Percentiles rank a stretch among this genome's conserved stretches.
Conservation (phyloP, 1,140 invertebrate genomes). For the Drosophila rufa region DNA sequence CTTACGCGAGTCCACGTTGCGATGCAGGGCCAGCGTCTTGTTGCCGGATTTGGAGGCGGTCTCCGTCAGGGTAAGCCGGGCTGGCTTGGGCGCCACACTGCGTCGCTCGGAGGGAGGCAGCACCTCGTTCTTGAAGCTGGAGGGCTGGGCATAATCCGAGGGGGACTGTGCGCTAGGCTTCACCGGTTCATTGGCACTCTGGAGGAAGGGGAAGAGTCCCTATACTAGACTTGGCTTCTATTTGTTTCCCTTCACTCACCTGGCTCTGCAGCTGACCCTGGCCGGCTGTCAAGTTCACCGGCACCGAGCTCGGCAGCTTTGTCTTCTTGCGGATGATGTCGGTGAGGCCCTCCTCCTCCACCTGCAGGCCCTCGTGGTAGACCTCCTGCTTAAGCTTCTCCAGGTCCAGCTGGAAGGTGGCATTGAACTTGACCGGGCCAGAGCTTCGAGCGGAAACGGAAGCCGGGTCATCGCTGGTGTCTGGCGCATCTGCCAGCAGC, state of each 20-base stretch:
- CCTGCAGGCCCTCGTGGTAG: constrained; percentile 91
- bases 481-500: constrained; percentile 65
- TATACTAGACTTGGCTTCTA: background rate
- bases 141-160: constrained; percentile 56
- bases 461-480: background rate
- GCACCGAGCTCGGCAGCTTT: constrained; percentile 86
- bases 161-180: constrained; percentile 52
- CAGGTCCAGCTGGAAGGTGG: constrained; percentile 89
- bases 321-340: constrained; percentile 89
- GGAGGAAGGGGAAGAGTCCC: background rate
- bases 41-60: constrained; percentile 32
- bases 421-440: constrained; percentile 86
- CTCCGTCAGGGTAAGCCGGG: constrained; percentile 17
- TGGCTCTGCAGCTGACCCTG: constrained; percentile 70
- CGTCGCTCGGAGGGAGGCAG: constrained; percentile 30
- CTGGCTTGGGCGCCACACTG: constrained; percentile 7
- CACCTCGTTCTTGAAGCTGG: constrained; percentile 78
- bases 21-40: constrained; percentile 64
- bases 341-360: constrained; percentile 92
- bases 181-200: constrained; percentile 73
- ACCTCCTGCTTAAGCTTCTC: constrained; percentile 92
- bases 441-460: constrained; percentile 9
- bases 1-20: constrained; percentile 81
- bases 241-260: constrained; percentile 13
- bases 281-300: constrained; percentile 21